These are phyloP conservation scores for Mesitornis unicolor DNA, from an alignment of 2,113 vertebrate species.

Conservation along the genomic window DNA sequence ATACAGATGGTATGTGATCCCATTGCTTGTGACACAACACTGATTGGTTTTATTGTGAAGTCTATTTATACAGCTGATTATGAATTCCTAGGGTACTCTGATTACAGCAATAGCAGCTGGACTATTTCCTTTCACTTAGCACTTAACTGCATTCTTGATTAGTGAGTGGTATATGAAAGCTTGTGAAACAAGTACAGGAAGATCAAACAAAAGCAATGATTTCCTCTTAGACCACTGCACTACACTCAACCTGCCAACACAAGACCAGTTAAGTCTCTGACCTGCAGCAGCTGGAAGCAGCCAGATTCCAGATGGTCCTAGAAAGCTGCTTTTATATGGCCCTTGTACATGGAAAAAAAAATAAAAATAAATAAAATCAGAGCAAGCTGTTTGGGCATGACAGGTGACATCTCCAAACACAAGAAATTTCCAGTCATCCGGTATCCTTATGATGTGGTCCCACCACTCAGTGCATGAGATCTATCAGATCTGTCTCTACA, in stretches of 20 bases:
- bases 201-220: constrained; percentile 22
- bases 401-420: not conserved
- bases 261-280: not conserved
- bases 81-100: not conserved
- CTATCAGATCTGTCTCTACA: not conserved
- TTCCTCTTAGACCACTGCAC: not conserved
- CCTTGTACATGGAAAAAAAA: not conserved
- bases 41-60: constrained; percentile 12
- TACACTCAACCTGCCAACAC: not conserved
- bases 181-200: constrained; percentile 19
- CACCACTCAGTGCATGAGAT: not conserved
- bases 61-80: constrained; percentile 11
- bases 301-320: not conserved
- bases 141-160: not conserved
- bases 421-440: not conserved
- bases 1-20: not conserved
- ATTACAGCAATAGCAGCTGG: constrained; percentile 18
- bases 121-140: constrained; percentile 1
- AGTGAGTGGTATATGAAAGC: not conserved
- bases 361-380: not conserved
- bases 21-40: not conserved
- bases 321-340: not conserved
- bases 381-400: not conserved
- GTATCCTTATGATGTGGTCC: not conserved
- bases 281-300: not conserved